These are phyloP conservation scores for Leptoteleia sp. DNA, from an alignment of 1,140 invertebrate genomes.

Conservation along the genomic window DNA sequence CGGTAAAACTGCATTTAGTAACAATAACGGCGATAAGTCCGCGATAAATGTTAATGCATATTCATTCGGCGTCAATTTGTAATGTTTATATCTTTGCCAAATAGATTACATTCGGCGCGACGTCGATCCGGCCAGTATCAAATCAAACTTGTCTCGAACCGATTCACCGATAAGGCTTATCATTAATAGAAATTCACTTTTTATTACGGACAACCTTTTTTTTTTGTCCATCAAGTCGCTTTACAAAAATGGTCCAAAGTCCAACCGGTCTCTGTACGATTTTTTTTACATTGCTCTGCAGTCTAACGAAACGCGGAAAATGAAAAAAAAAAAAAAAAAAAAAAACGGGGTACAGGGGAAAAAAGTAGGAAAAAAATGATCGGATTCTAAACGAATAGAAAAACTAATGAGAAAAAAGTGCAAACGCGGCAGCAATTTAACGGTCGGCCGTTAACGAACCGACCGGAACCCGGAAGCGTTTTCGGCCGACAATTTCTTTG, in stretches of 20 bases:
- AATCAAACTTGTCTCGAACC: too few relatives aligned
- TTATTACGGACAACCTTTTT: too few relatives aligned
- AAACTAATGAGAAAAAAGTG: slow-evolving; percentile 17
- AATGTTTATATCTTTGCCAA: slow-evolving; percentile 30
- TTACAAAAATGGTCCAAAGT: too few relatives aligned
- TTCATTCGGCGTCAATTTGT: slow-evolving; percentile 40
- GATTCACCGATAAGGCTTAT: too few relatives aligned
- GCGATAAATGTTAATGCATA: slow-evolving; percentile 40
- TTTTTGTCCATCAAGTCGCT: too few relatives aligned
- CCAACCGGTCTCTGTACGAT: too few relatives aligned
- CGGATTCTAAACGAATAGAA: slow-evolving; percentile 1
- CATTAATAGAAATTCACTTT: too few relatives aligned
- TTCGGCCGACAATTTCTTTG: slow-evolving; percentile 21
- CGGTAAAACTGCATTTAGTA: slow-evolving; percentile 51
- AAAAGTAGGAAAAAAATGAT: slow-evolving; percentile 2
- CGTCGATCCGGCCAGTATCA: neutral
- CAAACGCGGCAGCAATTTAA: neutral
- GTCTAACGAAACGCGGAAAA: too few relatives aligned
- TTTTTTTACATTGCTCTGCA: too few relatives aligned
- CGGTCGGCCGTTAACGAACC: slow-evolving; percentile 18
- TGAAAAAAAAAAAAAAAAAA: too few relatives aligned
- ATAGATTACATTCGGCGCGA: slow-evolving; percentile 2
- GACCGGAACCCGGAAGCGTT: slow-evolving; percentile 24
- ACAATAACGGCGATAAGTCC: slow-evolving; percentile 42
- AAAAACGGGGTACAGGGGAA: too few relatives aligned